These are phyloP conservation scores for Sebastes schlegelii DNA, from an alignment of 2,113 vertebrate genomes.

Conservation along the genomic window DNA sequence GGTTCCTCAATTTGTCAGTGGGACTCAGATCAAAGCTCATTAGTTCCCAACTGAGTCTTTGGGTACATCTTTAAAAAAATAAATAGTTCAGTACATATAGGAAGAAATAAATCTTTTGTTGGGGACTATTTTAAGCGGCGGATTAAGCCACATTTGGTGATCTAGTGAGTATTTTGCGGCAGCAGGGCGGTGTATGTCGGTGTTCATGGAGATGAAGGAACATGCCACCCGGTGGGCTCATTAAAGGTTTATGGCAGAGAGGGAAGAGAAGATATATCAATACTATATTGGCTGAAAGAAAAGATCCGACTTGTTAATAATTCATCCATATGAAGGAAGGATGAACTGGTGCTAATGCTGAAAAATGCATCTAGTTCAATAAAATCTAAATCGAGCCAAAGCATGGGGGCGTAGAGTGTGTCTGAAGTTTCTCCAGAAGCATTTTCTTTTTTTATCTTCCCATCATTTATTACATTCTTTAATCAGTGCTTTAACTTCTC, in stretches of 20 bases:
- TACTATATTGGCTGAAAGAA: not conserved
- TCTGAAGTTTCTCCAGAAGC: not conserved
- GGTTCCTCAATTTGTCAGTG: not conserved
- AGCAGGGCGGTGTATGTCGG: not conserved
- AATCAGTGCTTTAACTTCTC: not conserved
- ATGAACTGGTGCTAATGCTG: not conserved
- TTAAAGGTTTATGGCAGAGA: not conserved
- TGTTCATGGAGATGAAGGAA: not conserved
- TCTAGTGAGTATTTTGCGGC: not conserved
- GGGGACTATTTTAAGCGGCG: not conserved
- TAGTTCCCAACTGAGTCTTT: not conserved
- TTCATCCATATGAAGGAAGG: not conserved
- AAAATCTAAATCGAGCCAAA: not conserved
- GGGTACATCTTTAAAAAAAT: not conserved
- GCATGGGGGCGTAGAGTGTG: not conserved
- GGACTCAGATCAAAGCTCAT: not conserved
- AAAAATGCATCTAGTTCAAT: not conserved
- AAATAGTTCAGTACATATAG: not conserved
- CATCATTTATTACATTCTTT: slow-evolving; percentile 4
- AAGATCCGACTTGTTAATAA: not conserved
- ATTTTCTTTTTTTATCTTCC: not conserved
- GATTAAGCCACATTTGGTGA: not conserved
- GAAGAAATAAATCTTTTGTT: not conserved
- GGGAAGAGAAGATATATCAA: not conserved
- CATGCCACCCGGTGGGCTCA: not conserved